Conservation (phyloP, 2,113 vertebrate species). For the Empidonax alnorum region DNA sequence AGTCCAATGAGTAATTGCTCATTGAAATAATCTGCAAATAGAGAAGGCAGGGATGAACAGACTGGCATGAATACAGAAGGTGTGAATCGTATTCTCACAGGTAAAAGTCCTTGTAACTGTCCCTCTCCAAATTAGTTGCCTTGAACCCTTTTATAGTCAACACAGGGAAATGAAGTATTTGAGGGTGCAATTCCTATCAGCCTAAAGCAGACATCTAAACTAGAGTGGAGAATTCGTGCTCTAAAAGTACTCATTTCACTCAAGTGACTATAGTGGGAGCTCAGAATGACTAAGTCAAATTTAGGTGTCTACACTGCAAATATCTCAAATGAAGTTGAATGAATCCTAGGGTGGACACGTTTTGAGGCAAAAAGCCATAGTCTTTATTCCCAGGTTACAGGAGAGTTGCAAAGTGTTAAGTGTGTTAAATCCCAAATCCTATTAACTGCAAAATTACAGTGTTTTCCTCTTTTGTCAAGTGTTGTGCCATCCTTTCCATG, state of each 20-base stretch:
- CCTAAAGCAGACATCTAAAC: neutral
- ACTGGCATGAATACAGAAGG: neutral
- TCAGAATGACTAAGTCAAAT: neutral
- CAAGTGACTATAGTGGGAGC: neutral
- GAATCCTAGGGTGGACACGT: neutral
- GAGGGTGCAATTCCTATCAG: neutral
- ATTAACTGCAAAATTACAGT: neutral
- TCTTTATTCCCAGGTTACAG: neutral
- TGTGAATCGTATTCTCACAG: neutral
- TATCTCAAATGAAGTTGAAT: neutral
- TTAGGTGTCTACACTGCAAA: neutral
- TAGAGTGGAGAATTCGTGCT: neutral
- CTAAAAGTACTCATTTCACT: neutral
- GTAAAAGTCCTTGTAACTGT: neutral
- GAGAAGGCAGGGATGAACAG: neutral
- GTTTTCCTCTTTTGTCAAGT: neutral
- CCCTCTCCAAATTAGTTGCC: neutral
- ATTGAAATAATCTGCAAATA: constrained; percentile 4
- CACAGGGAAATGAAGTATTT: neutral
- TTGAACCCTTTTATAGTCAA: neutral
- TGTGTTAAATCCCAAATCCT: neutral
- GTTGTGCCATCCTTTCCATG: neutral
- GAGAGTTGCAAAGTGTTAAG: neutral
- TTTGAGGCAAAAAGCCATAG: neutral
- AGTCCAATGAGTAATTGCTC: neutral